Base-by-base conservation (phyloP, 2,888 invertebrate species). In the Tetragonisca angustula region DNA sequence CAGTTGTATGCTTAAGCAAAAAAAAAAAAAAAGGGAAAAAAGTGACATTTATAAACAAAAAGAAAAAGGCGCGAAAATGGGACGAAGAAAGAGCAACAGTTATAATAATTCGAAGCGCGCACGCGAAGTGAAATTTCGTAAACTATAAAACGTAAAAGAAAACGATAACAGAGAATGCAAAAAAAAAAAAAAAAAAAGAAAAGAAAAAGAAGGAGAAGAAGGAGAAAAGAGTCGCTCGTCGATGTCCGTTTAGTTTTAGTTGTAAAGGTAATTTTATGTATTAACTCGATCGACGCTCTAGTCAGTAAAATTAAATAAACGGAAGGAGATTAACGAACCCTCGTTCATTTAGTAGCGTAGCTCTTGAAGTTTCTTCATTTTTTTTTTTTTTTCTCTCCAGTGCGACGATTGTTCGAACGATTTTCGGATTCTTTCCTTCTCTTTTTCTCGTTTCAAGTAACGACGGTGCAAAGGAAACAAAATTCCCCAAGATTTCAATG, bases 281-380 rank as follows among this genome's bases (percentile, higher is more conserved):
- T 81, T 86, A 86, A 86, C 80, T 83, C 84, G 85, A 85, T 85
- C 83, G 84, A 88, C 87, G 83, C 85, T 89, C 89, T 89, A 89
- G 89, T 89, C 89, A 89, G 87, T 89, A 88, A 89, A 89, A 80
- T 85, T 85, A 89, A 89, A 88, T 89, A 89, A 89, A 88, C 73
- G 75, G 70, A 85, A 88, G 81, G 81, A 85, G 81, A 86, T 87
- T 80, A 83, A 87, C 56, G 50, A 78, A 81, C 74, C 79, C 79
- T 82, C 78, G 81, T 88, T 84, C 81, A 85, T 87, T 86, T 75
- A 80, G 80, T 81, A 78, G 73, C 68, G 17, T 79, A 76, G 75
- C 50, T 71, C 65, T 69, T n/a, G 77, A 76, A 67, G 54, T 52
- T 76, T 74, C 54, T 43, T 32, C 79, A 52, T 49, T 61, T 78